These are phyloP conservation scores for Perithous albicinctus DNA, from an alignment of 2,888 invertebrate species.

Conservation along the genomic window DNA sequence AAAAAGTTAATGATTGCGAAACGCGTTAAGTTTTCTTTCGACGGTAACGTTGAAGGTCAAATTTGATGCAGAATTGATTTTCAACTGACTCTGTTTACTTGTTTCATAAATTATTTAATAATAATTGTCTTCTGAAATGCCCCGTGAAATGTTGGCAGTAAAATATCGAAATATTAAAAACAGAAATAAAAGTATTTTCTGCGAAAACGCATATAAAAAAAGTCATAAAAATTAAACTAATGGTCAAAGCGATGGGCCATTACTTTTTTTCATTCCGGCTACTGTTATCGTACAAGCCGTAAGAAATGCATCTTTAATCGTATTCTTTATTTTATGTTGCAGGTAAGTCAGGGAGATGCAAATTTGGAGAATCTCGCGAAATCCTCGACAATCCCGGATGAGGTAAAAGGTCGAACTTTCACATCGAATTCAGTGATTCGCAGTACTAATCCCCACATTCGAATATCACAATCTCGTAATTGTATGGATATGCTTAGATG, in stretches of 20 bases:
- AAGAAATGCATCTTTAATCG: constrained; percentile 33
- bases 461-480: constrained; percentile 23
- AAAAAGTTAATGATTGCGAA: not conserved
- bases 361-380: constrained; percentile 22
- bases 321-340: constrained; percentile 47
- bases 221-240: too few relatives aligned
- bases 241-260: too few relatives aligned
- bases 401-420: constrained; percentile 45
- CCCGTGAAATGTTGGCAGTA: too few relatives aligned
- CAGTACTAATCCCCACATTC: constrained; percentile 16
- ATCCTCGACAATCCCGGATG: constrained; percentile 21
- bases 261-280: too few relatives aligned
- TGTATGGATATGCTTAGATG: constrained; percentile 36
- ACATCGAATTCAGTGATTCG: constrained; percentile 43
- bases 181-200: too few relatives aligned
- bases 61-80: too few relatives aligned
- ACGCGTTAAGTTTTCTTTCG: not conserved
- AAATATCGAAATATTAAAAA: too few relatives aligned
- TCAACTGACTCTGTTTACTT: too few relatives aligned
- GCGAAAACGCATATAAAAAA: too few relatives aligned
- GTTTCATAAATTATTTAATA: constrained; percentile 11
- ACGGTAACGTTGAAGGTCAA: not conserved
- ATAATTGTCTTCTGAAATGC: too few relatives aligned
- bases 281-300: constrained; percentile 5
- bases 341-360: constrained; percentile 64